Evolutionary conservation across 1,140 invertebrate species (phyloP), one percentile per base, ranked within the genome.

Genomic region (Papilio helenus): DNA sequence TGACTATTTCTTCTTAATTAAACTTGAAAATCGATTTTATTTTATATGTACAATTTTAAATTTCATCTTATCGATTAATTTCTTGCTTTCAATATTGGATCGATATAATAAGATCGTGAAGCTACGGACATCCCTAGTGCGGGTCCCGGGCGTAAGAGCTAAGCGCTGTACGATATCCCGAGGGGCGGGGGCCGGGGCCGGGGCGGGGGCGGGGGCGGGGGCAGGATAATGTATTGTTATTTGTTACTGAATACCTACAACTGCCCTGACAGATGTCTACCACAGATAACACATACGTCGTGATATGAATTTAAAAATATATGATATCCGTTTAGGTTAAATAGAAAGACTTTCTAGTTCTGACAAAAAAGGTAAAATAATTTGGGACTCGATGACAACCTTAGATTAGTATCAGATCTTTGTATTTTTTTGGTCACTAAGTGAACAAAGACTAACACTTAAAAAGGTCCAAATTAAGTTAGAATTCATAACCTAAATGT

Each of bases 201-300:
- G 44, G 44, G 44, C 44, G 44, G 8, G 44, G 9, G 44, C 44
- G 44, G 8, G 44, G 9, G 46, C 16, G 16, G 87, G 91, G 87
- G 83, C 89, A 87, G 87, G 82, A 89, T 88, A 88, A 92, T 93
- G 91, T 90, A 93, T 93, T 89, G 91, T 92, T 93, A 88, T 93
- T 93, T 93, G 90, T 87, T 78, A 83, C 84, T 84, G 82, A 83
- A 86, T 83, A 85, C 85, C 81, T 74, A 80, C 84, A 14, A 51
- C 9, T 46, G 23, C 29, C 3, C 51, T 55, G 51, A 20, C 51
- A n/a, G 51, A 7, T 55, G 20, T 18, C 3, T 55, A 55, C 46
- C 18, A 55, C 51, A 18, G 14, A n/a, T 8, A n/a, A n/a, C n/a
- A n/a, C 16, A 51, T 51, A 51, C 16, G 18, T 51, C 7, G n/a